phyloP scores from a whole-genome alignment of 2,888 invertebrate genomes.

The Cheilosia pagana region DNA sequence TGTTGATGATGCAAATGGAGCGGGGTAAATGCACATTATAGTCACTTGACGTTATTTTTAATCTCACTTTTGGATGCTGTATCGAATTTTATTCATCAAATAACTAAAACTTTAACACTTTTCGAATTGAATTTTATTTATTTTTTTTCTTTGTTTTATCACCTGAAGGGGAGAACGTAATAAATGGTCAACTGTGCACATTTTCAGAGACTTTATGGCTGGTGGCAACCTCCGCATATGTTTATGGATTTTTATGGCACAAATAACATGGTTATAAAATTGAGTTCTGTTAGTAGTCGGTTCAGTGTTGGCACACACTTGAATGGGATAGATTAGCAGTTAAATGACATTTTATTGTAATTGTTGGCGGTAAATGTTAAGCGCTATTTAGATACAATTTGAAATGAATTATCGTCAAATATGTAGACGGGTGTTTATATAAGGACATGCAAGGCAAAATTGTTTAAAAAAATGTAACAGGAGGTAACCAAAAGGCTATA shows the following conservation, averaged over 20 bases:
- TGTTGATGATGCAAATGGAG: conserved; percentile 1
- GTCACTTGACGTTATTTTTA: conserved; percentile 35
- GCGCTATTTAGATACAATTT: background rate
- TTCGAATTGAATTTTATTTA: conserved; percentile 7
- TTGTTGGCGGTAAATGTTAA: background rate
- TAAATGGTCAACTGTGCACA: conserved; percentile 11
- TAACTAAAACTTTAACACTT: conserved; percentile 15
- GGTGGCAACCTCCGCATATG: background rate
- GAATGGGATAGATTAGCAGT: conserved; percentile 10
- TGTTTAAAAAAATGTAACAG: too few relatives aligned
- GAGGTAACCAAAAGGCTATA: too few relatives aligned
- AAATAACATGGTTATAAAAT: conserved; percentile 14
- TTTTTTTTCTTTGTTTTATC: conserved; percentile 4
- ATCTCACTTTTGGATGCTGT: conserved; percentile 31
- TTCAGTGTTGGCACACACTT: background rate
- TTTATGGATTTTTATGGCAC: conserved; percentile 28
- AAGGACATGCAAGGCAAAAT: background rate
- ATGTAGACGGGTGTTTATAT: background rate
- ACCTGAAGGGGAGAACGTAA: background rate
- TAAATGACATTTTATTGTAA: conserved; percentile 6
- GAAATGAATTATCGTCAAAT: background rate
- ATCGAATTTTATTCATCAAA: conserved; percentile 37
- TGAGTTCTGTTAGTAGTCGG: conserved; percentile 1
- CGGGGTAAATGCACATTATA: conserved; percentile 58
- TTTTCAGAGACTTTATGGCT: conserved; percentile 1